Base-by-base conservation (phyloP, 2,797 vertebrate genomes). In the Mallotus villosus region DNA sequence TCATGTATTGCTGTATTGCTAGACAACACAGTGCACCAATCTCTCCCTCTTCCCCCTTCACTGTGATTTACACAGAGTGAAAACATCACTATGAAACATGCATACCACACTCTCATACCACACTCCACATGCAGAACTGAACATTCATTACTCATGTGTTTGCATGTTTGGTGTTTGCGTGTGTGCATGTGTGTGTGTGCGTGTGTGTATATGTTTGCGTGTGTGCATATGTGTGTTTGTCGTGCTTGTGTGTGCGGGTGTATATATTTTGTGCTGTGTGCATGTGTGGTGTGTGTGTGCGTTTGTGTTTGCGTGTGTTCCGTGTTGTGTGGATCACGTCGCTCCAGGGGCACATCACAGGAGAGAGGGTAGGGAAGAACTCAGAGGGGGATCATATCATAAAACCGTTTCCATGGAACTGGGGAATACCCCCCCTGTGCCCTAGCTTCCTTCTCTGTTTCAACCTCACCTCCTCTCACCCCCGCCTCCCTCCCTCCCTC, bases 321-420 rank as follows among this genome's bases (percentile, higher is more conserved):
- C 0, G n/a, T n/a, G n/a, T n/a, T 41, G 37, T 11, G 37, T 11
- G 37, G 9, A 11, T 5, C 9, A 0, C 11, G 37, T 41, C 37
- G 37, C 25, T 64, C 32, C 55, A 74, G 72, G 61, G 22, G 6
- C 37, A 41, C 37, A 57, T 60, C 62, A 21, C 12, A 71, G 62
- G 34, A 17, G 19, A 37, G 53, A 66, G 69, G 68, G 49, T 55
- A 32, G 32, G 41, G 41, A 67, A 24, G n/a, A 65, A 74, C 76
- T 78, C 41, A 62, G 34, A 79, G 58, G 21, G 70, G 32, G 25
- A 29, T 70, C 63, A 57, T 71, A 80, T 67, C 72, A 79, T 75
- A 78, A 59, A 74, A 70, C 75, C 0, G 91, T 93, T 92, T 83
- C 93, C 89, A 94, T 93, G 90, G 93, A 86, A 93, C 92, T 88